Conservation (phyloP, 2,797 vertebrate genomes). For the Scyliorhinus canicula region DNA sequence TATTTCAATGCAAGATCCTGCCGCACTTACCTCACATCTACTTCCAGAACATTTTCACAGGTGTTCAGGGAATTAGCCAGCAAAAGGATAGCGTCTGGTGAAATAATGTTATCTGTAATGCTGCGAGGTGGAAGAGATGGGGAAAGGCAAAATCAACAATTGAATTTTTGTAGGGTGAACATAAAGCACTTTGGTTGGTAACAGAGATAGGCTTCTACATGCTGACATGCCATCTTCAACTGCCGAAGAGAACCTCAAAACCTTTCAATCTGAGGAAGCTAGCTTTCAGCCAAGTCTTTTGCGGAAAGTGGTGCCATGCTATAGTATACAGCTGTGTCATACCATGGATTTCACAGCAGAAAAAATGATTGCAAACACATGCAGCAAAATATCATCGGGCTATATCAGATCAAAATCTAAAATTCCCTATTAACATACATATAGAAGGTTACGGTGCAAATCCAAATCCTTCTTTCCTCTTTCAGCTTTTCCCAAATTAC, state of each 20-base stretch:
- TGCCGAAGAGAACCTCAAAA: background rate
- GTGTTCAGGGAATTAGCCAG: slow-evolving; percentile 57
- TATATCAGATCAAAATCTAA: background rate
- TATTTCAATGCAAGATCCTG: background rate
- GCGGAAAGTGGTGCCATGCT: background rate
- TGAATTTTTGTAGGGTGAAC: no score
- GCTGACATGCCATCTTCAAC: background rate
- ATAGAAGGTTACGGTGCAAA: background rate
- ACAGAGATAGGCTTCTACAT: background rate
- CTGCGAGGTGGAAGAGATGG: slow-evolving; percentile 49
- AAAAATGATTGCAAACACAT: slow-evolving; percentile 43
- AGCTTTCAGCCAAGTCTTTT: background rate
- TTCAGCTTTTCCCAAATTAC: background rate
- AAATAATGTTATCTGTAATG: slow-evolving; percentile 56
- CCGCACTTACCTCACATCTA: slow-evolving; percentile 66
- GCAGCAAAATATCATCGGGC: background rate
- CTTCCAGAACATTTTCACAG: slow-evolving; percentile 54
- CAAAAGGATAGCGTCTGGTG: slow-evolving; percentile 49
- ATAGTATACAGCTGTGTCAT: background rate
- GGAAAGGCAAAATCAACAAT: background rate
- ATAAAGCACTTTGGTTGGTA: background rate
- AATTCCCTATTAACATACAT: background rate
- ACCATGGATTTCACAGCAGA: slow-evolving; percentile 22
- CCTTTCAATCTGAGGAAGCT: background rate
- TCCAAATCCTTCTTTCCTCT: background rate